These are phyloP conservation scores for Catostylus mosaicus DNA, from an alignment of 30 jellyfish, hydroid and myxozoan species.

Conservation along the genomic window DNA sequence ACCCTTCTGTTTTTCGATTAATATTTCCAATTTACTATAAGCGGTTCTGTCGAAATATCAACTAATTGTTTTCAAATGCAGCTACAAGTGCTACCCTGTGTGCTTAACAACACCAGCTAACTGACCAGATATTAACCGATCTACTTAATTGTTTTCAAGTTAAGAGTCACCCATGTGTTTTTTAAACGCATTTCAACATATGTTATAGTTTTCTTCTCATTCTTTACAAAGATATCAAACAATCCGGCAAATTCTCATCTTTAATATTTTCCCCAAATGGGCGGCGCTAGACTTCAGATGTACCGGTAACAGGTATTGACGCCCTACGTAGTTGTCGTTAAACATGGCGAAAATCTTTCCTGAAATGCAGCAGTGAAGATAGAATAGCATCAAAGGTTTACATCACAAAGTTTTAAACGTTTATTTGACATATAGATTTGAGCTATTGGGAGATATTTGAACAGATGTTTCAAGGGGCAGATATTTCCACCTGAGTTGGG, in stretches of 20 bases:
- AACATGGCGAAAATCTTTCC: background rate
- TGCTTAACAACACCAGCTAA: too few species aligned
- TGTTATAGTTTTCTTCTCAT: background rate
- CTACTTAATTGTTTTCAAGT: background rate
- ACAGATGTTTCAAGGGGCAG: background rate
- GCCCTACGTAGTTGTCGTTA: background rate
- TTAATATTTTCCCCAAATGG: too few species aligned
- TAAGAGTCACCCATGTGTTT: background rate
- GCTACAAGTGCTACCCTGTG: background rate
- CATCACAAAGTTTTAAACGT: too few species aligned
- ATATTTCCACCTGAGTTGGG: background rate
- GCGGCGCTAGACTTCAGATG: too few species aligned
- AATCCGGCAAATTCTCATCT: background rate
- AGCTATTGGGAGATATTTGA: background rate
- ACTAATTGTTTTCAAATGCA: background rate
- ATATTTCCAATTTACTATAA: background rate
- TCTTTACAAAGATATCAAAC: background rate
- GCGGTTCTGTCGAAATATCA: background rate
- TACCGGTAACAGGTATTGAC: slow-evolving; percentile 3
- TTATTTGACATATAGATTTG: too few species aligned
- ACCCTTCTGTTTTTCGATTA: background rate
- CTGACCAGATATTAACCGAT: background rate
- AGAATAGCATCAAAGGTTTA: background rate
- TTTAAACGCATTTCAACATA: background rate
- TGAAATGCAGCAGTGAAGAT: background rate